Base-by-base conservation (phyloP, 2,113 vertebrate genomes). In the Cebidichthys violaceus region DNA sequence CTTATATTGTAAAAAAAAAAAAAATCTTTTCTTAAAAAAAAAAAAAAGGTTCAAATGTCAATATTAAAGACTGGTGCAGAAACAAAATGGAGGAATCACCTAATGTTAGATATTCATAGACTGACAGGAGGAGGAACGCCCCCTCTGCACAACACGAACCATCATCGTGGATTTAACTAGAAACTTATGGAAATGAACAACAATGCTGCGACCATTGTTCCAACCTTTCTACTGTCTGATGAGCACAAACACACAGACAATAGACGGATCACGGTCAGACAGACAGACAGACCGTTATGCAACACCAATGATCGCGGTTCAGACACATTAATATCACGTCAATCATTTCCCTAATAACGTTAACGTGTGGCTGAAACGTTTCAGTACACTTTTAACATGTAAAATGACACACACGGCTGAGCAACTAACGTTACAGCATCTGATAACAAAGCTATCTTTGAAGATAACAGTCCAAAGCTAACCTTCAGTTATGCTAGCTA, bases 401-500 rank as follows among this genome's bases (percentile, higher is more conserved):
- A 29, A 18, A 14, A 41, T 18, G 8, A 29, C 4, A 3, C 1
- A 39, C 2, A 17, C 0, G 0, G 18, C 6, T 39, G 6, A 41
- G 29, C 2, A 18, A 3, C 39, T 20, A 45, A 45, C 43, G 33
- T 35, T 14, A 27, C 22, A 17, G 22, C 52, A n/a, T 35, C 64
- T 3, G 4, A 4, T 54, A 54, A 18, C 52, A 4, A 27, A 43
- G 22, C 33, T 78, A 81, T 72, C 70, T 67, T 62, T 0, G 0
- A 2, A 1, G 61, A 50, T 82, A 88, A 79, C 41, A 37, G 35
- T 22, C 27, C 2, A 9, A 15, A 10, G 75, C 81, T 85, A 73
- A 70, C 47, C 37, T 15, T 27, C 6, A 20, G 55, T 9, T 11
- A 33, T 17, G 20, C 27, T 69, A 73, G 61, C 71, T 55, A 22